A percentile compares a stretch with the other conserved stretches of the same genome.
Conservation (phyloP, 2,113 vertebrate genomes). For the Spermophilus dauricus region DNA sequence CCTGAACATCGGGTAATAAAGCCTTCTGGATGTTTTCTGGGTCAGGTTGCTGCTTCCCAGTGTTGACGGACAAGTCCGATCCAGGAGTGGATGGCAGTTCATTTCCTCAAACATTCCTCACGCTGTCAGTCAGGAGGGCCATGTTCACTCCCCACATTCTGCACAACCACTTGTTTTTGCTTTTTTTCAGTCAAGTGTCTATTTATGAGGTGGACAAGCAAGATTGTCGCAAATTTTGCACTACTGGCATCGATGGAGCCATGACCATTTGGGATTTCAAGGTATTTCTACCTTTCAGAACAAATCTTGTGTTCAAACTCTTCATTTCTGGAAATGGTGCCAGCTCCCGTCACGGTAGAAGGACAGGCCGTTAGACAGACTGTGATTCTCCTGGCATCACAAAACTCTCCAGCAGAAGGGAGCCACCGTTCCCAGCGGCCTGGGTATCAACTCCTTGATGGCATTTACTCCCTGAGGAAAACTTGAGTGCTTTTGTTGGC, state of each 20-base stretch:
- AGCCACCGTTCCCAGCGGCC: not conserved
- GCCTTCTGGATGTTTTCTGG: not conserved
- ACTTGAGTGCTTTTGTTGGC: not conserved
- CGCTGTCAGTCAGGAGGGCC: not conserved
- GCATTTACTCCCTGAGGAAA: not conserved
- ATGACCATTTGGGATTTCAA: slow-evolving; percentile 99
- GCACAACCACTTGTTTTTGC: not conserved
- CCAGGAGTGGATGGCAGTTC: not conserved
- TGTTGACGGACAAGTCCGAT: not conserved
- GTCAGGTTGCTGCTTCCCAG: not conserved
- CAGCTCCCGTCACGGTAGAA: not conserved
- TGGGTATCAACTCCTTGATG: not conserved
- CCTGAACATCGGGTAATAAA: not conserved
- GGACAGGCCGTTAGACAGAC: not conserved
- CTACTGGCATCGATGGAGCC: slow-evolving; percentile 99
- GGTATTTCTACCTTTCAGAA: slow-evolving; percentile 86
- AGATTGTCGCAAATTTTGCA: slow-evolving; percentile 99
- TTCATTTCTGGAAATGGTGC: not conserved
- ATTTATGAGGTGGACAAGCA: slow-evolving; percentile 99
- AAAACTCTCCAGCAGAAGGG: not conserved
- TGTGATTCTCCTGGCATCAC: not conserved
- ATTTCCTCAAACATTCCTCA: not conserved
- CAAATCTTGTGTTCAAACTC: not conserved
- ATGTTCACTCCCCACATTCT: not conserved
- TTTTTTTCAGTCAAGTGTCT: slow-evolving; percentile 96